phyloP scores from a whole-genome alignment of 2,797 vertebrate species.

The Coccyzus lansbergi region DNA sequence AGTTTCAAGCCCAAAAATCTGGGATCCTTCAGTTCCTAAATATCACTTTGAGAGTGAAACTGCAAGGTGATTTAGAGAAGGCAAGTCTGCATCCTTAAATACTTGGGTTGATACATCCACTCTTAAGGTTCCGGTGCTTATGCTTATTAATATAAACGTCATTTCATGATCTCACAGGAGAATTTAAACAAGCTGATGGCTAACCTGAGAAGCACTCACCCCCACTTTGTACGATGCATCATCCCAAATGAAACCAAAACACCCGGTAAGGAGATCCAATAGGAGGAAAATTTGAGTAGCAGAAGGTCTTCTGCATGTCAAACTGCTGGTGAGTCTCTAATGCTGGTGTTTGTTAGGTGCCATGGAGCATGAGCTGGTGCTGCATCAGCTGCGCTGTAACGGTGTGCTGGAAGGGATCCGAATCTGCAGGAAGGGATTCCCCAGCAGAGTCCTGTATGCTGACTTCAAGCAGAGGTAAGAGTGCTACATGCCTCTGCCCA shows the following conservation, averaged over 20 bases:
- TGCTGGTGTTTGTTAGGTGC: slow-evolving; percentile 73
- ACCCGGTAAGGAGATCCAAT: slow-evolving; percentile 76
- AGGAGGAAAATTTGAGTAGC: not conserved
- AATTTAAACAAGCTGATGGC: slow-evolving; percentile 90
- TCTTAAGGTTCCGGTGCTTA: not conserved
- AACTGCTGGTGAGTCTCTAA: not conserved
- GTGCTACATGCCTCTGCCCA: not conserved
- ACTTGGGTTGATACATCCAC: not conserved
- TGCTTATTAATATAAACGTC: not conserved
- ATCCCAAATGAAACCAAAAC: slow-evolving; percentile 91
- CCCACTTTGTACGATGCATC: slow-evolving; percentile 88
- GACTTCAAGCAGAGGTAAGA: slow-evolving; percentile 77
- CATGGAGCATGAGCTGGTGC: slow-evolving; percentile 86
- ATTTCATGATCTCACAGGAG: slow-evolving; percentile 69
- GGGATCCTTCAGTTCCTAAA: not conserved
- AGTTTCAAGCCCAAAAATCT: not conserved
- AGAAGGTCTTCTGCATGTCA: not conserved
- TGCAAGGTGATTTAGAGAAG: not conserved
- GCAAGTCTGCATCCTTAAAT: not conserved
- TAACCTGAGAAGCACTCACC: slow-evolving; percentile 86
- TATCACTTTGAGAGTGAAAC: not conserved
- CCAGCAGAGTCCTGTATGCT: slow-evolving; percentile 86
- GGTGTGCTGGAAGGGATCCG: slow-evolving; percentile 90
- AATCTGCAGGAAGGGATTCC: slow-evolving; percentile 90
- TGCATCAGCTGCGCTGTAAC: slow-evolving; percentile 90